Conservation (phyloP, 2,888 invertebrate genomes). For the Hirtodrosophila histrioides region DNA sequence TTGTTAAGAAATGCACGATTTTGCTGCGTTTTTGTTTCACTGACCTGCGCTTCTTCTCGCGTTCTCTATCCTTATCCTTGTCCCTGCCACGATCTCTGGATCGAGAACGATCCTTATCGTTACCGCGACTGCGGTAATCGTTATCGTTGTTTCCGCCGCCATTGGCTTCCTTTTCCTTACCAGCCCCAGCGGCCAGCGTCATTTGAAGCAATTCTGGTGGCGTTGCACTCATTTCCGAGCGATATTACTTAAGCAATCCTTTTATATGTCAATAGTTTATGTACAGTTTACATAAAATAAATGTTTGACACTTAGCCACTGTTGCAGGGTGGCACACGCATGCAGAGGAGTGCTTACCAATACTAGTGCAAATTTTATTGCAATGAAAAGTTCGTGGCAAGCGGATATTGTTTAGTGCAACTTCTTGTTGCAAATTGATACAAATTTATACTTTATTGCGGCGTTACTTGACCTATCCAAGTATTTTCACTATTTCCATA, state of each 20-base stretch:
- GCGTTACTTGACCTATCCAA: conserved; percentile 17
- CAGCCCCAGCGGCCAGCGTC: conserved; percentile 16
- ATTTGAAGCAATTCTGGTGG: conserved; percentile 59
- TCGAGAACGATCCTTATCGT: conserved; percentile 70
- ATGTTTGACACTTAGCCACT: conserved; percentile 10
- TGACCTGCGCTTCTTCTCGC: conserved; percentile 74
- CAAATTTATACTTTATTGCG: neutral
- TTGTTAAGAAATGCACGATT: neutral
- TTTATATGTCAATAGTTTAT: conserved; percentile 2
- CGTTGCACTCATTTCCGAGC: conserved; percentile 61
- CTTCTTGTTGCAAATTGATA: neutral
- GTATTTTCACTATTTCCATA: conserved; percentile 24
- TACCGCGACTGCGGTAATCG: conserved; percentile 67
- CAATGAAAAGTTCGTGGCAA: conserved; percentile 30
- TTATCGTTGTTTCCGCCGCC: conserved; percentile 44
- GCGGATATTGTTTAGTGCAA: conserved; percentile 1
- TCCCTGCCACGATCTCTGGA: conserved; percentile 66
- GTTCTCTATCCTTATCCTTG: conserved; percentile 63
- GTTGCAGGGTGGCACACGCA: conserved; percentile 4
- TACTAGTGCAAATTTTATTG: conserved; percentile 24
- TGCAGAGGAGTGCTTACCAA: conserved; percentile 26
- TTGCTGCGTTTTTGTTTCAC: neutral
- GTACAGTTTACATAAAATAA: conserved; percentile 31
- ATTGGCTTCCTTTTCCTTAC: conserved; percentile 57
- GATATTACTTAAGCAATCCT: neutral